phyloP scores from a whole-genome alignment of 1,140 invertebrate genomes.

The Cydia amplana region DNA sequence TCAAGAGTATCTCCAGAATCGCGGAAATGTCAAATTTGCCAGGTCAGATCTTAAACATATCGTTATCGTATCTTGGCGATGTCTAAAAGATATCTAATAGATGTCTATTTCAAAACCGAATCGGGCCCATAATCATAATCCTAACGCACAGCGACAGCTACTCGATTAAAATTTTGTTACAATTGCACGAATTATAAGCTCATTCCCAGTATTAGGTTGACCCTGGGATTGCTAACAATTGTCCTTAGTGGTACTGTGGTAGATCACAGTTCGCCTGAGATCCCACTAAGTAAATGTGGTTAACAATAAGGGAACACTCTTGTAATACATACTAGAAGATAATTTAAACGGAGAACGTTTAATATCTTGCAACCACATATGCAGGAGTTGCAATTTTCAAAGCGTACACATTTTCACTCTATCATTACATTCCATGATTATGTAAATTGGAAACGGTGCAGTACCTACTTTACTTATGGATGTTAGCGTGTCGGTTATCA shows the following conservation, averaged over 20 bases:
- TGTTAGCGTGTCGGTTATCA: conserved; percentile 11
- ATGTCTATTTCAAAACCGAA: too few relatives aligned
- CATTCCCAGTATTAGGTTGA: background rate
- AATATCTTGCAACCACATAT: background rate
- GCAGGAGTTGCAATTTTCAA: background rate
- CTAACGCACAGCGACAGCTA: background rate
- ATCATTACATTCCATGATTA: conserved; percentile 12
- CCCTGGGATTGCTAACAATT: background rate
- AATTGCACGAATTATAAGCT: too few relatives aligned
- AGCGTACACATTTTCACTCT: background rate
- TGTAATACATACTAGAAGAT: background rate
- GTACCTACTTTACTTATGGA: conserved; percentile 15
- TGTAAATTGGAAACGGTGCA: conserved; percentile 11
- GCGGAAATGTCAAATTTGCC: too few relatives aligned
- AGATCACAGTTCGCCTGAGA: background rate
- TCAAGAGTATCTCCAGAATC: too few relatives aligned
- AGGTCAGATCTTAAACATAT: too few relatives aligned
- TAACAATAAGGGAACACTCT: background rate
- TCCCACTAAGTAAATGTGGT: background rate
- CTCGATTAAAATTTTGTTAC: too few relatives aligned
- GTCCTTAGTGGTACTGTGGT: background rate
- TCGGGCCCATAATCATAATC: background rate
- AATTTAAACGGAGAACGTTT: background rate
- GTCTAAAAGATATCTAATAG: too few relatives aligned
- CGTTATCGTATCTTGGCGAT: too few relatives aligned